Conservation (phyloP, 2,888 invertebrate genomes). For the Metellina segmentata region DNA sequence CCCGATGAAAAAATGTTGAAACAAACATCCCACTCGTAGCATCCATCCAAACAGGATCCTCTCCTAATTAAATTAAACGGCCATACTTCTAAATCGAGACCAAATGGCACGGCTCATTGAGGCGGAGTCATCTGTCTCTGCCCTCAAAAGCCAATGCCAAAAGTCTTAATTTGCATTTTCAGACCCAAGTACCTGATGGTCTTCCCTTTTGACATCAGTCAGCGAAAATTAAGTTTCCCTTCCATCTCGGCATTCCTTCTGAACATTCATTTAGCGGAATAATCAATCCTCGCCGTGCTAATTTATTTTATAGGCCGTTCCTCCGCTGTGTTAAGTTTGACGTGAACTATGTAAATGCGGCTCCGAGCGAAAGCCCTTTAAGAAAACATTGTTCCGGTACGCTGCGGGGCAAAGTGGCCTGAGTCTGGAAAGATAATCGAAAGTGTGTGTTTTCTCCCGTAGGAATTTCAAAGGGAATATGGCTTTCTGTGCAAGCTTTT, state of each 20-base stretch:
- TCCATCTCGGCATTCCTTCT: constrained; percentile 27
- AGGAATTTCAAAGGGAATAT: too few species aligned
- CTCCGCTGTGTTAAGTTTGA: constrained; percentile 46
- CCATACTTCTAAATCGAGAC: too few species aligned
- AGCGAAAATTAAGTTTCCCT: constrained; percentile 65
- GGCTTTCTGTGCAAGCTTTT: too few species aligned
- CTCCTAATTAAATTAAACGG: too few species aligned
- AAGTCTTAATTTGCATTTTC: constrained; percentile 58
- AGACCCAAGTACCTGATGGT: constrained; percentile 31
- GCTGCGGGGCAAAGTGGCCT: neutral
- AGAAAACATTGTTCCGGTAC: constrained; percentile 12
- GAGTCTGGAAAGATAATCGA: neutral
- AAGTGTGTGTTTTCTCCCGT: neutral
- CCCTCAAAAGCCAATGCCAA: neutral
- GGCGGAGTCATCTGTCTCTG: neutral
- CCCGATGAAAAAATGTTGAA: too few species aligned
- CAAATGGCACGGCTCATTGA: neutral
- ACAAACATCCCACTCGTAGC: too few species aligned
- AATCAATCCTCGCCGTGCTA: constrained; percentile 63
- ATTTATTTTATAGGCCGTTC: constrained; percentile 62
- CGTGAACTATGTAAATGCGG: constrained; percentile 60
- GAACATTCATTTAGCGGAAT: constrained; percentile 64
- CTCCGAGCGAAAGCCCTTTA: constrained; percentile 37
- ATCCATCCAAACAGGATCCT: too few species aligned
- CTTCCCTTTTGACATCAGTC: constrained; percentile 61